Base-by-base conservation (phyloP, 30 jellyfish, hydroid and myxozoan genomes). In the Mastigias papua region DNA sequence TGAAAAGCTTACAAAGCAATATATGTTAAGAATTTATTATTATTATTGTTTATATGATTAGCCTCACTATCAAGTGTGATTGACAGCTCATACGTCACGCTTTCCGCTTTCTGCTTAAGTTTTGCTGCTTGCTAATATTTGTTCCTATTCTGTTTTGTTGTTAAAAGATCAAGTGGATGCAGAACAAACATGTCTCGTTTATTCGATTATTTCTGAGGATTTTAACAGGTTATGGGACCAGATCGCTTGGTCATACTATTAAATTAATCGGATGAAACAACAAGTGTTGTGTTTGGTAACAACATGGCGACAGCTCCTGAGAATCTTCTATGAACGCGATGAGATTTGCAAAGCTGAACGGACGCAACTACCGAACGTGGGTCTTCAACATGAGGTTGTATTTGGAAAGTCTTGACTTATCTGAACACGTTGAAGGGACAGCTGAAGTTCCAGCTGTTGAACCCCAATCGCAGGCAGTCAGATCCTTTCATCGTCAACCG, bases 341-440 rank as follows among this genome's bases (percentile, higher is more conserved):
- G 82, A 81, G 31, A 33, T 81, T 81, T 48, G 57, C 75, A 23
- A 81, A 81, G 66, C 34, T 81, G 74, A 81, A 62, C 25, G 29
- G 64, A 29, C 17, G 49, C 65, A 78, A 78, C 42, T 78, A 78
- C 62, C 28, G 89, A 60, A 6, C 89, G 58, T 81, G 91, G 82
- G 91, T 83, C 2, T 81, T 81, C 83, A 81, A 66, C 48, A 81
- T 81, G 83, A 11, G 71, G 20, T 69, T 81, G 11, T 81, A 81
- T 42, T 34, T 69, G 75, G 82, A 81, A 48, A 63, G 83, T 42
- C 34, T 4, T 4, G 91, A 64, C 67, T 66, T 81, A 48, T 81
- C 65, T 35, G 91, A 81, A 29, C 83, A 64, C 49, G 91, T 57
- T 4, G 82, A 66, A 63, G 91, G 91, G 1, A 10, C 83, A 4